Base-by-base conservation (phyloP, 2,888 invertebrate genomes). In the Ectemnius cavifrons region DNA sequence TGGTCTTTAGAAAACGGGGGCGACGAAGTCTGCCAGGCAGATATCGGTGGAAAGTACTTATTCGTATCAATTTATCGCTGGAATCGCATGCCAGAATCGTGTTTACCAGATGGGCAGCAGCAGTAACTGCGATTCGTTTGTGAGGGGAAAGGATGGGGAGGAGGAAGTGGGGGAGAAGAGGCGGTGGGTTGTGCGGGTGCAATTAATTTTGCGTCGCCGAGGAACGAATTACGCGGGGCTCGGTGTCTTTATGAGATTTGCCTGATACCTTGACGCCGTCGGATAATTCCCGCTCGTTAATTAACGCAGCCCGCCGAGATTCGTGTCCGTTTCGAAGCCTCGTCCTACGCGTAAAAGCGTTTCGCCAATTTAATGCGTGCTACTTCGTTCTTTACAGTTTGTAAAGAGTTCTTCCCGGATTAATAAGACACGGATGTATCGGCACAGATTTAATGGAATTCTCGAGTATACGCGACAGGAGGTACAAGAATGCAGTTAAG, bases 161-260 rank as follows among this genome's bases (percentile, higher is more conserved):
- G 23, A 23, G 18, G 2, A 63, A 58, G 63, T 27, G 61, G 45
- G 61, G 14, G 47, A 61, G 56, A 45, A 52, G 28, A 18, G 57
- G 28, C 13, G 46, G 13, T 13, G 18, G 37, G 16, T 52, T 63
- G 47, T 61, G 62, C 23, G 58, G 46, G 49, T 49, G n/a, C 45
- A 61, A 1, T 59, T 61, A 64, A 64, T 64, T 69, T 65, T 65
- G 20, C 37, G 52, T 64, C 68, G 62, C 61, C 62, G 46, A 63
- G 60, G 63, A 69, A 58, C 62, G 69, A 52, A 73, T 73, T 73
- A 66, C 70, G 65, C 70, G 66, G 16, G 58, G 59, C 52, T 65
- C 69, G 59, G 52, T 52, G 16, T 16, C 52, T 52, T 52, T 52
- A 52, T 52, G 52, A 52, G 52, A 52, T 52, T 52, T 52, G n/a